Evolutionary conservation across 2,113 vertebrate genomes (phyloP).

Genomic region (Xiphias gladius): DNA sequence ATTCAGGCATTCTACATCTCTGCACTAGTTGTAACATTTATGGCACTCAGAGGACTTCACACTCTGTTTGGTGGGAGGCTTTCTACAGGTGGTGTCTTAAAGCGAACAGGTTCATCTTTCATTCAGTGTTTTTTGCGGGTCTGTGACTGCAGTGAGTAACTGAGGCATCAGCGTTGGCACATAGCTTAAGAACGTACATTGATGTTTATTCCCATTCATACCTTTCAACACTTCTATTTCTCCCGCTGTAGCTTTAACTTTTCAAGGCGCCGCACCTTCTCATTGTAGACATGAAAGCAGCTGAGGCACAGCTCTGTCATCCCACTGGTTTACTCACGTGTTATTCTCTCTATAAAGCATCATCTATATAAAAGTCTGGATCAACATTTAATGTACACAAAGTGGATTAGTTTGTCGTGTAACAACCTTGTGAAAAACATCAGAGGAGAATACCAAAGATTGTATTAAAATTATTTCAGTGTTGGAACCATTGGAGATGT

Average conservation of each 20-base stretch:
- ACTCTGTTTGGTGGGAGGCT: constrained; percentile 7
- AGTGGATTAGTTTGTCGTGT: neutral
- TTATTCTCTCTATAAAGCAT: constrained; percentile 17
- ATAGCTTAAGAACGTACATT: neutral
- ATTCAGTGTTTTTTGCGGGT: constrained; percentile 4
- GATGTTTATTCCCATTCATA: constrained; percentile 21
- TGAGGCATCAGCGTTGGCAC: neutral
- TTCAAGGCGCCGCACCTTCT: neutral
- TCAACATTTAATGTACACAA: constrained; percentile 16
- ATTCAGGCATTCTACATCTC: neutral
- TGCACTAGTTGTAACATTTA: neutral
- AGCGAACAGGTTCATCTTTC: neutral
- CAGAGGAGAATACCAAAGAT: neutral
- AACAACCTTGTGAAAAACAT: neutral
- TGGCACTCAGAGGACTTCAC: neutral
- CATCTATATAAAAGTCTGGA: constrained; percentile 18
- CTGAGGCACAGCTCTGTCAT: constrained; percentile 2
- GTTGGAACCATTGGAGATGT: neutral
- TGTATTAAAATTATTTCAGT: neutral
- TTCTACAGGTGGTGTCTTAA: constrained; percentile 11
- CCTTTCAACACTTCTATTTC: neutral
- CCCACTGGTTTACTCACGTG: constrained; percentile 14
- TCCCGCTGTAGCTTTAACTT: neutral
- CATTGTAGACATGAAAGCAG: neutral
- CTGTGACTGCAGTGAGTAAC: neutral